Conservation (phyloP, 2,797 vertebrate species). For the Valencia hispanica region DNA sequence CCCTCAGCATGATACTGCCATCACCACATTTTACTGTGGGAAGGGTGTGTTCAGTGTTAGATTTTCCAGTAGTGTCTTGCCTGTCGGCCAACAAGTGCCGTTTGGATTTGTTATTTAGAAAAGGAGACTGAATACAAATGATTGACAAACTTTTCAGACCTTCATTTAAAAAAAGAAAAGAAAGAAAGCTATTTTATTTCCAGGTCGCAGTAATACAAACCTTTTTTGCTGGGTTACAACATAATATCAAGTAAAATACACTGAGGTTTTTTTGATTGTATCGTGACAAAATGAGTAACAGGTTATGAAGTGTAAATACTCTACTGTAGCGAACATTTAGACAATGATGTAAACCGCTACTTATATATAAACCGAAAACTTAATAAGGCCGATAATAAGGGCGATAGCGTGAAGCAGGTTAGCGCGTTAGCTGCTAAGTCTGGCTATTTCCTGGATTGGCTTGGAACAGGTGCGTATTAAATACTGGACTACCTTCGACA, state of each 20-base stretch:
- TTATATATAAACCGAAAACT: background rate
- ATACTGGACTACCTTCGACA: background rate
- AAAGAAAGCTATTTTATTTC: background rate
- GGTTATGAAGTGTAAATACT: background rate
- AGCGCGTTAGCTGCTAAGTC: slow-evolving; percentile 38
- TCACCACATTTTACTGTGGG: background rate
- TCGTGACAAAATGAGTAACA: background rate
- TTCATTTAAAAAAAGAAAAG: background rate
- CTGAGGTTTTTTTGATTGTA: background rate
- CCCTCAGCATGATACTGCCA: background rate
- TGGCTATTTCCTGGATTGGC: slow-evolving; percentile 8
- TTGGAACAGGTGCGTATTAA: background rate
- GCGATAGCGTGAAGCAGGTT: slow-evolving; percentile 1
- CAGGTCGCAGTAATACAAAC: background rate
- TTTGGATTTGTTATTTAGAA: background rate
- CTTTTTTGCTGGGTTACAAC: background rate
- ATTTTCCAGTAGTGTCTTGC: background rate
- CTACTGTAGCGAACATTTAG: background rate
- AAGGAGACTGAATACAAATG: background rate
- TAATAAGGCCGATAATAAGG: background rate
- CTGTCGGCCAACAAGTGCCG: background rate
- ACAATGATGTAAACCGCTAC: background rate
- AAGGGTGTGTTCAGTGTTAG: background rate
- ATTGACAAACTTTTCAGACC: background rate
- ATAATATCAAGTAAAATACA: background rate